phyloP scores from a whole-genome alignment of 2,797 vertebrate genomes.

The Oreonectes daqikongensis region DNA sequence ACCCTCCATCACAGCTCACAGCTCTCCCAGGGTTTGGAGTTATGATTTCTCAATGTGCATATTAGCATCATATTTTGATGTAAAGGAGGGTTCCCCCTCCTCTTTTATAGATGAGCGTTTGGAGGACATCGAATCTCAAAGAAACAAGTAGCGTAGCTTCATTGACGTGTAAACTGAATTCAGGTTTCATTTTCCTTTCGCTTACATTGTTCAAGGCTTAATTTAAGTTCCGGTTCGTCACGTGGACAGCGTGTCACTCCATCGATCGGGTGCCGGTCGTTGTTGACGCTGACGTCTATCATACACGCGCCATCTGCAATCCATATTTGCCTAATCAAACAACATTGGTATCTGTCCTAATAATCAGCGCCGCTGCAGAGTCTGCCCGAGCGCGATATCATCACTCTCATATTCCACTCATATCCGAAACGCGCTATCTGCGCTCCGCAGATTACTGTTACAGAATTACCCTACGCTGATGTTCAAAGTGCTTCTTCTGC shows the following conservation, averaged over 20 bases:
- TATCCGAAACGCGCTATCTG: conserved; percentile 42
- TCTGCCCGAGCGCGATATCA: conserved; percentile 29
- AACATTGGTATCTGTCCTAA: conserved; percentile 40
- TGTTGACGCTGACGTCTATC: background rate
- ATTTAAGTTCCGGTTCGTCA: background rate
- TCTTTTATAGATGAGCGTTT: background rate
- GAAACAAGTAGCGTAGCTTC: background rate
- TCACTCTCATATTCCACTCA: conserved; percentile 45
- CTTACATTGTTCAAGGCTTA: conserved; percentile 2
- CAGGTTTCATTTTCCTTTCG: too few species aligned
- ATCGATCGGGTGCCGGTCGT: background rate
- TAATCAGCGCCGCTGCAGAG: conserved; percentile 34
- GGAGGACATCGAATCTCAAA: background rate
- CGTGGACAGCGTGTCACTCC: background rate
- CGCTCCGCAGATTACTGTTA: conserved; percentile 41
- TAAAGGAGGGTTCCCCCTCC: background rate
- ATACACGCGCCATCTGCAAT: conserved; percentile 32
- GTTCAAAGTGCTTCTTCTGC: conserved; percentile 32
- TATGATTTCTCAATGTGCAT: conserved; percentile 25
- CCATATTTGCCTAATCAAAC: conserved; percentile 49
- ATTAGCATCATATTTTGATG: conserved; percentile 5
- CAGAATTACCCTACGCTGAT: conserved; percentile 35
- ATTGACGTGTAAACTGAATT: conserved; percentile 4
- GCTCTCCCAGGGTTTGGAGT: conserved; percentile 10
- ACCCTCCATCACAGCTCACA: conserved; percentile 31